Conservation (phyloP, 2,888 invertebrate genomes). For the Sarcophaga rosellei region DNA sequence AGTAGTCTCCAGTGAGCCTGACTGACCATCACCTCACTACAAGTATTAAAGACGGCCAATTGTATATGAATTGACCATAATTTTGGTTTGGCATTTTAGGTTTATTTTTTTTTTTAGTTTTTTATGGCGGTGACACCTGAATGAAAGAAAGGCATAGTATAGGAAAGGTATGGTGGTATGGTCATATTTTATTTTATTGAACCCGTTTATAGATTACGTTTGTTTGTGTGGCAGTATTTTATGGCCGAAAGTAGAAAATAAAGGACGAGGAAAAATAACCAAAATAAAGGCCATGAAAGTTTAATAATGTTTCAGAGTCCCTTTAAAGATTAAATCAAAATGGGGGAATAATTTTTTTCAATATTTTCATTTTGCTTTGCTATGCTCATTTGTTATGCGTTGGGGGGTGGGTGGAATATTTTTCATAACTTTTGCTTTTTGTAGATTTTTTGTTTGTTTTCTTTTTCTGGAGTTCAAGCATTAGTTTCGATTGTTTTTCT, state of each 20-base stretch:
- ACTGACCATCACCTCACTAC: background rate
- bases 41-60: slow-evolving; percentile 50
- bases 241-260: slow-evolving; percentile 4
- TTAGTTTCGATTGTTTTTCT: background rate
- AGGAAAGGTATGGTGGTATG: no score
- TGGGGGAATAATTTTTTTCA: background rate
- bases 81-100: slow-evolving; percentile 11
- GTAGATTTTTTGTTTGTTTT: background rate
- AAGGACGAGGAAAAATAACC: background rate
- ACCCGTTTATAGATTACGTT: slow-evolving; percentile 7
- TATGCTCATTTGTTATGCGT: background rate
- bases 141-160: no score
- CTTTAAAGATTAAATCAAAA: slow-evolving; percentile 2
- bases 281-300: slow-evolving; percentile 25
- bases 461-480: background rate
- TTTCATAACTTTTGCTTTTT: slow-evolving; percentile 13
- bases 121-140: background rate
- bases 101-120: background rate
- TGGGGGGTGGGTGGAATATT: background rate
- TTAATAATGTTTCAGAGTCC: background rate
- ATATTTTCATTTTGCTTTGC: background rate
- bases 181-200: background rate
- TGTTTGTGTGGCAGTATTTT: background rate
- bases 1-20: slow-evolving; percentile 42
- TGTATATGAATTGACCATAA: slow-evolving; percentile 45